Percentiles rank a stretch among this genome's conserved stretches.
phyloP scores from a whole-genome alignment of 2,113 vertebrate species.

The Xenopus borealis region DNA sequence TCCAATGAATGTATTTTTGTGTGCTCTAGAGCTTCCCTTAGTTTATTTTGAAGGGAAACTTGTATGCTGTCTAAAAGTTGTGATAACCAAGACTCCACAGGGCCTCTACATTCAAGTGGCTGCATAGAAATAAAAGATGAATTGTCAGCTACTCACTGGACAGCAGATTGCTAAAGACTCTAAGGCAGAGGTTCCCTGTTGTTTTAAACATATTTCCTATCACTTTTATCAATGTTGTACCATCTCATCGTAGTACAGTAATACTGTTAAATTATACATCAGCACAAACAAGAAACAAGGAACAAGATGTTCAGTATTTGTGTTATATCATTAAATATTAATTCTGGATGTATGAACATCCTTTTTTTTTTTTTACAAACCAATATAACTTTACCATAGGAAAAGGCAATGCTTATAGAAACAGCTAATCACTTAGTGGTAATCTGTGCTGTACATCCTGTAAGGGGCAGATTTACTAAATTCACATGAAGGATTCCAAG shows the following conservation, averaged over 20 bases:
- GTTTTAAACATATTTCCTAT: neutral
- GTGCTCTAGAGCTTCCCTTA: conserved; percentile 27
- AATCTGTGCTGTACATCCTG: too few relatives aligned
- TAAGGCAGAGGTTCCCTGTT: neutral
- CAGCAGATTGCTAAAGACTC: conserved; percentile 15
- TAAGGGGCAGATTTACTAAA: too few relatives aligned
- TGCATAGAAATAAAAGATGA: conserved; percentile 50
- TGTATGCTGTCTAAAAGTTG: conserved; percentile 40
- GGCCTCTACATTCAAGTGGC: conserved; percentile 43
- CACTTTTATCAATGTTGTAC: conserved; percentile 11
- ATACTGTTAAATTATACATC: too few relatives aligned
- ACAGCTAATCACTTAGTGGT: too few relatives aligned
- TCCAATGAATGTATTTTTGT: neutral
- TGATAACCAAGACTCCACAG: conserved; percentile 37
- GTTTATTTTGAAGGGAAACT: conserved; percentile 26
- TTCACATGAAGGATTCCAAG: too few relatives aligned
- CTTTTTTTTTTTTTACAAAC: too few relatives aligned
- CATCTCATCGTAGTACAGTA: conserved; percentile 2
- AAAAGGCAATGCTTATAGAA: too few relatives aligned
- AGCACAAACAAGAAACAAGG: too few relatives aligned
- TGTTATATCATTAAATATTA: too few relatives aligned
- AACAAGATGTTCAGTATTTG: too few relatives aligned
- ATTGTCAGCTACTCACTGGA: conserved; percentile 45
- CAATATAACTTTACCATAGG: too few relatives aligned
- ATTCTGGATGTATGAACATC: too few relatives aligned